Evolutionary conservation across 2,888 invertebrate genomes (phyloP).

Genomic region (Xylota sylvarum): DNA sequence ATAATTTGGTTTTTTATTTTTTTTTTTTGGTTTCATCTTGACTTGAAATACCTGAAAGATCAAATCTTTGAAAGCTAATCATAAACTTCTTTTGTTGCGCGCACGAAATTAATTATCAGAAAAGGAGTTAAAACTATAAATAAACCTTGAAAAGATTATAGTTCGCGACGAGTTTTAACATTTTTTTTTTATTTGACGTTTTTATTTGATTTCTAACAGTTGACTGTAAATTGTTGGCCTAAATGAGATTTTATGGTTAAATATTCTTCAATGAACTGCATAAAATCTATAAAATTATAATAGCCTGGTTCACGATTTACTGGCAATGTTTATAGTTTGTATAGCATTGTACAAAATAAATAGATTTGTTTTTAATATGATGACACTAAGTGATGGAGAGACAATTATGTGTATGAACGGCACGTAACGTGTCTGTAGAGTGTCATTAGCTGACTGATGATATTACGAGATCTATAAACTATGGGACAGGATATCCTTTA

Average conservation of each 20-base stretch:
- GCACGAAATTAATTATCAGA: not conserved
- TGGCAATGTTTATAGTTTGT: not conserved
- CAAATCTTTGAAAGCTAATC: not conserved
- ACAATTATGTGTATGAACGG: too few species aligned
- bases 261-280: not conserved
- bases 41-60: conserved; percentile 3
- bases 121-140: not conserved
- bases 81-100: not conserved
- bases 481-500: not conserved
- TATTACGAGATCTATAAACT: too few species aligned
- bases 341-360: not conserved
- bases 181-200: too few species aligned
- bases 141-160: not conserved
- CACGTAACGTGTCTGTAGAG: too few species aligned
- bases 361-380: too few species aligned
- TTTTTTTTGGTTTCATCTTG: not conserved
- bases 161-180: not conserved
- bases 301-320: not conserved
- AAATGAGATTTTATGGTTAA: not conserved
- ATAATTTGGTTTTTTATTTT: not conserved
- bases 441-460: too few species aligned
- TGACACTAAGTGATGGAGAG: too few species aligned
- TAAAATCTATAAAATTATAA: not conserved
- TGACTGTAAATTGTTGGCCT: too few species aligned
- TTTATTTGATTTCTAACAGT: too few species aligned